These are phyloP conservation scores for Pterocles orientalis DNA, from an alignment of 2,113 vertebrate genomes.

Conservation along the genomic window DNA sequence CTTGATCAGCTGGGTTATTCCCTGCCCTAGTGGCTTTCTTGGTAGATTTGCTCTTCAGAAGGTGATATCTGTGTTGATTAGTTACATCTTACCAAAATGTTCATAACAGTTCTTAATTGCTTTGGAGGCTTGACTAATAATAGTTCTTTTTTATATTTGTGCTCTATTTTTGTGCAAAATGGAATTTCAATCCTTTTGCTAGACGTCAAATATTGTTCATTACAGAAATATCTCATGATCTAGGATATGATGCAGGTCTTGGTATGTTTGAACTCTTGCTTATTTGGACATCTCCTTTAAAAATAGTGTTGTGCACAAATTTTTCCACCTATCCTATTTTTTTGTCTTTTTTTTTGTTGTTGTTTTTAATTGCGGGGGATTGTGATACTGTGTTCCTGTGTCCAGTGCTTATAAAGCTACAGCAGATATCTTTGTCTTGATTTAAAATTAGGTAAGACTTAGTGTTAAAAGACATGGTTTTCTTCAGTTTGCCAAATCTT, in stretches of 20 bases:
- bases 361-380: not conserved
- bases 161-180: not conserved
- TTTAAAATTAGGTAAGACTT: not conserved
- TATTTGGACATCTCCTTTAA: not conserved
- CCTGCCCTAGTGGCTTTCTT: not conserved
- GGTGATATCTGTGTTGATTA: not conserved
- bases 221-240: not conserved
- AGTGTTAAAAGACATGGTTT: not conserved
- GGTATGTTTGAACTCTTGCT: not conserved
- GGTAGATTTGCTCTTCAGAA: not conserved
- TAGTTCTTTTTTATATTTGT: not conserved
- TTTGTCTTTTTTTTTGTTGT: not conserved
- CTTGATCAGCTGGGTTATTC: not conserved
- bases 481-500: not conserved
- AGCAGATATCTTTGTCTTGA: not conserved
- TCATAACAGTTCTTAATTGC: not conserved
- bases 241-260: not conserved
- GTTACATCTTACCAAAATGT: not conserved
- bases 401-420: not conserved
- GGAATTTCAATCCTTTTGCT: not conserved
- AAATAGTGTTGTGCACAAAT: not conserved
- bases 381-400: not conserved
- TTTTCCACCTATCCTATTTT: not conserved
- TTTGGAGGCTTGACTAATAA: not conserved
- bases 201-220: not conserved